phyloP scores from a whole-genome alignment of 1,140 invertebrate species.

The Scaptodrosophila lebanonensis region DNA sequence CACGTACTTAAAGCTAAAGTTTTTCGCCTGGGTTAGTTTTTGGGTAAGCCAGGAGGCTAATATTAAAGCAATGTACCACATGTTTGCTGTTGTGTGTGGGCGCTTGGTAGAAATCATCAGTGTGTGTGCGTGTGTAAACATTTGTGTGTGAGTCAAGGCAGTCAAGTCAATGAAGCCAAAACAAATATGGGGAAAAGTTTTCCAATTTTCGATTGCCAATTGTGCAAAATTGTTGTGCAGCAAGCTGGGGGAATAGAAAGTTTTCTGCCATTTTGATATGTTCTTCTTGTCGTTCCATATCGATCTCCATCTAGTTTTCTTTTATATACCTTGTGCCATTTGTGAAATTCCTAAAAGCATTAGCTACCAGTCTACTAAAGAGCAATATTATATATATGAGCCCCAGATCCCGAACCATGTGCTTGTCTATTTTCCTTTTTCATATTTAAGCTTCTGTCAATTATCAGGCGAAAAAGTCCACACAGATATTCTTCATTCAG shows the following conservation, averaged over 20 bases:
- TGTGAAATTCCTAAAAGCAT: neutral
- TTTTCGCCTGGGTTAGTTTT: too few species aligned
- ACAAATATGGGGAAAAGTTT: conserved; percentile 74
- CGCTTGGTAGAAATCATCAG: neutral
- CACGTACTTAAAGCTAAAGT: too few species aligned
- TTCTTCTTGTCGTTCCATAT: conserved; percentile 19
- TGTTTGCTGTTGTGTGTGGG: too few species aligned
- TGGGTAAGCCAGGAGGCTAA: too few species aligned
- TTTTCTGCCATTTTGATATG: conserved; percentile 59
- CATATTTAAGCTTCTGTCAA: neutral
- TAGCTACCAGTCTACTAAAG: too few species aligned
- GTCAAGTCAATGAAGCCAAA: conserved; percentile 72
- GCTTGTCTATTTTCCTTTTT: neutral
- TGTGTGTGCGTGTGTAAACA: neutral
- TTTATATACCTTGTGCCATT: neutral
- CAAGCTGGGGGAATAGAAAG: conserved; percentile 60
- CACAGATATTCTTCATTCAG: conserved; percentile 40
- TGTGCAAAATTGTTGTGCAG: conserved; percentile 60
- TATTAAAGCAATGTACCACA: conserved; percentile 34
- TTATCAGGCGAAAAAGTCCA: conserved; percentile 15
- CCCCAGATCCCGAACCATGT: neutral
- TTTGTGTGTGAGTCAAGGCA: conserved; percentile 9
- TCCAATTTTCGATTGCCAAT: conserved; percentile 75
- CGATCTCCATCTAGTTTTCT: conserved; percentile 1
- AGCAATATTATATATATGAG: too few species aligned